Evolutionary conservation across 2,113 vertebrate genomes (phyloP), one percentile per base, ranked within the genome.

Genomic region (Crocuta crocuta): DNA sequence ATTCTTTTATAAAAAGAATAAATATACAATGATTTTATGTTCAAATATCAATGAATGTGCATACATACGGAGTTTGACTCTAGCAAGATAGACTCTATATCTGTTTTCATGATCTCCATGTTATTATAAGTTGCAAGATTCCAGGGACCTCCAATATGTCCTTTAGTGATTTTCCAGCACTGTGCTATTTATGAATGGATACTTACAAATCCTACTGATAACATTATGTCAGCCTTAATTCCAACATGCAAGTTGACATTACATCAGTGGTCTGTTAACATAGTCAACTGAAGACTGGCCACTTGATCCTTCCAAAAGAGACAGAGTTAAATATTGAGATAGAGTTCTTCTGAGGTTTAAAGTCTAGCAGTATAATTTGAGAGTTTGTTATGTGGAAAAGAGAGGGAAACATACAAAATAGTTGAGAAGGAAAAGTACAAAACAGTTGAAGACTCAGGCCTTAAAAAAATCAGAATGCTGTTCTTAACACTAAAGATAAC

Each of bases 1-100:
- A 68, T 89, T 93, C 89, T 86, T 63, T 88, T 89, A 53, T 28
- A 55, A 91, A 78, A 48, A 82, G 24, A 94, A 87, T 45, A 82
- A 81, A 70, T 28, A 33, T 55, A 31, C 26, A 12, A 19, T 74
- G 23, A 89, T 48, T 68, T 85, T 63, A 70, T 50, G 92, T 94
- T 76, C 2, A 13, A 81, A 11, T 43, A 43, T 89, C 35, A 65
- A 2, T 39, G 50, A 19, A 48, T 76, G 10, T 55, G 89, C 28
- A 53, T 45, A 68, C 9, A 81, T 33, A n/a, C 58, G 82, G 35
- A 88, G 45, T 63, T 84, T 88, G 61, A 83, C 24, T 76, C 3
- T 15, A 65, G 50, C 45, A 43, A 55, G 48, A 12, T 61, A 39
- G 1, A 21, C 2, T 28, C 12, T 81, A 2, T 66, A 0, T 81